Evolutionary conservation across 2,797 vertebrate species (phyloP).

Genomic region (Percopsis omiscomaycus): DNA sequence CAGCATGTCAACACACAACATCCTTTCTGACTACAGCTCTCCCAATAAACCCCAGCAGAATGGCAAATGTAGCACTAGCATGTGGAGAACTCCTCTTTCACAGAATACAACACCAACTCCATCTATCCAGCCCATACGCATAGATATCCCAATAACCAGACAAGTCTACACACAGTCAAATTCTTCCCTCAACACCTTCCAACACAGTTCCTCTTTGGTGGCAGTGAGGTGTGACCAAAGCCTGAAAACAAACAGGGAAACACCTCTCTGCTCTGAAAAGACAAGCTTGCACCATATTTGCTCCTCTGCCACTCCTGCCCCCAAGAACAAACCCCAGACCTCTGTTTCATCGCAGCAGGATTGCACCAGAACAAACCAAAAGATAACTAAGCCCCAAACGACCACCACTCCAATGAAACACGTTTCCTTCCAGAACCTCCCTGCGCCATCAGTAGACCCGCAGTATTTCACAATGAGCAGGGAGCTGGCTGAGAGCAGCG

Average conservation of each 20-base stretch:
- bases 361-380: slow-evolving; percentile 1
- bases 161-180: slow-evolving; percentile 60
- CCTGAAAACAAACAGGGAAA: slow-evolving; percentile 64
- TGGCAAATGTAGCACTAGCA: slow-evolving; percentile 78
- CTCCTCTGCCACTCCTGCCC: slow-evolving; percentile 43
- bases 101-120: slow-evolving; percentile 61
- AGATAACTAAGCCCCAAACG: slow-evolving; percentile 58
- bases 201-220: slow-evolving; percentile 48
- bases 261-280: slow-evolving; percentile 35
- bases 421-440: slow-evolving; percentile 77
- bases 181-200: slow-evolving; percentile 75
- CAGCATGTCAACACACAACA: slow-evolving; percentile 81
- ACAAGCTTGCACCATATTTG: not conserved
- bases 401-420: slow-evolving; percentile 77
- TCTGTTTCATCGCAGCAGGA: slow-evolving; percentile 51
- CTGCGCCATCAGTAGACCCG: slow-evolving; percentile 68
- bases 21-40: slow-evolving; percentile 71
- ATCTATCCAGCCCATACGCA: slow-evolving; percentile 65
- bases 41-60: slow-evolving; percentile 62
- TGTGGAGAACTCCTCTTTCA: slow-evolving; percentile 84
- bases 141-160: slow-evolving; percentile 72
- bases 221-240: slow-evolving; percentile 71
- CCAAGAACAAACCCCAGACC: slow-evolving; percentile 38
- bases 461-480: slow-evolving; percentile 68
- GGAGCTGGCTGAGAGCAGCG: slow-evolving; percentile 74